Base-by-base conservation (phyloP, 2,797 vertebrate species). In the Glyptemys insculpta region DNA sequence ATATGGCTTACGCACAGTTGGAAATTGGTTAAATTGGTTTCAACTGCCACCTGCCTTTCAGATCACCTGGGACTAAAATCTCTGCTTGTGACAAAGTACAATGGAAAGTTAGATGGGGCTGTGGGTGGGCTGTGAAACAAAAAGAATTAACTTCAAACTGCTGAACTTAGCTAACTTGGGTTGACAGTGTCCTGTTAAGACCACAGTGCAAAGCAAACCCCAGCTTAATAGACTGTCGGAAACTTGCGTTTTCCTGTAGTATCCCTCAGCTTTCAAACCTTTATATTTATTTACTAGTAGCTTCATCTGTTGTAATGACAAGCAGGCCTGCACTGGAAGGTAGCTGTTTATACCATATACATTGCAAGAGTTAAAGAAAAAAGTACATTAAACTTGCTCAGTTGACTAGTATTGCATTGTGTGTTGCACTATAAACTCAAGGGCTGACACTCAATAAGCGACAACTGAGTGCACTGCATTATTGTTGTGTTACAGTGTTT, bases 21-120 rank as follows among this genome's bases (percentile, higher is more conserved):
- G 93, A 96, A 95, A 95, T 52, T 90, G 68, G 86, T 97, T 96
- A 89, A 47, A 97, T 97, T 96, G 89, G 80, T 97, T 97, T 95
- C 90, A 92, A 16, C 90, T 91, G 29, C 80, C 87, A 93, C 89
- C 86, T 96, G 78, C 47, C 93, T 97, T 98, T 93, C 87, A 85
- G 87, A 91, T 98, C 78, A 65, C 29, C 41, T 2, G 4, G 83
- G 85, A 92, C 78, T 95, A 62, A 92, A 81, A 44, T 94, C 93
- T 97, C 68, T 87, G 49, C 74, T 96, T 72, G 27, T 92, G 79
- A 12, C 92, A 95, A 93, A 56, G 85, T 83, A 88, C 15, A 91
- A 78, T 50, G 92, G 90, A 90, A 93, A 92, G 94, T 94, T 91
- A 91, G 79, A 94, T 96, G 47, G 87, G 56, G 52, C 21, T 85